Conservation (phyloP, 2,888 invertebrate species). For the Pyrrhosoma nymphula region DNA sequence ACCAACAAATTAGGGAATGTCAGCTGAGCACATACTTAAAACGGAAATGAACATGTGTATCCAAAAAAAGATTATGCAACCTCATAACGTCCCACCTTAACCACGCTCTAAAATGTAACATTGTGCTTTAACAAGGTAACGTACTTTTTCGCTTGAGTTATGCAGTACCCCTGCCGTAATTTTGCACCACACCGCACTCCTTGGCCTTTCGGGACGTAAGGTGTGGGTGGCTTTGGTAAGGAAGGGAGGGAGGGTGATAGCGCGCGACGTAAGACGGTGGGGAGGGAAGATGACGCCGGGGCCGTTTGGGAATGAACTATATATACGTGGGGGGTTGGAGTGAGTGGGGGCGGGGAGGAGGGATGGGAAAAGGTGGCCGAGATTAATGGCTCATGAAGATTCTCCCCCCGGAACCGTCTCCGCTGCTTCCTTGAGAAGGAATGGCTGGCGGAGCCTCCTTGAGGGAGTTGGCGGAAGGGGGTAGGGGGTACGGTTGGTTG, state of each 20-base stretch:
- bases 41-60: no score
- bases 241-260: no score
- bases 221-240: neutral
- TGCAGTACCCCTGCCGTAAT: no score
- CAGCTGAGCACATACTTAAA: no score
- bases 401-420: constrained; percentile 34
- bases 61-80: no score
- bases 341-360: neutral
- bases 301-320: neutral
- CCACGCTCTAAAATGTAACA: no score
- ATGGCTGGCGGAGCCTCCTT: neutral
- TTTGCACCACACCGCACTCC: no score
- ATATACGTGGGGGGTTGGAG: no score
- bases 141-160: no score
- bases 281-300: neutral
- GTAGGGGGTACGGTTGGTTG: neutral
- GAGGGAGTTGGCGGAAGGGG: neutral
- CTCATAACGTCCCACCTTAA: no score
- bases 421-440: constrained; percentile 54
- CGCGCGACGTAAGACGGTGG: neutral
- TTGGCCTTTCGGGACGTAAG: neutral
- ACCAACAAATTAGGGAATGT: no score
- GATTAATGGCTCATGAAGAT: constrained; percentile 56
- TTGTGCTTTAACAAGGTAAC: no score
- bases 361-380: constrained; percentile 26